Conservation (phyloP, 2,888 invertebrate genomes). For the Eumacrocentrus americanus region DNA sequence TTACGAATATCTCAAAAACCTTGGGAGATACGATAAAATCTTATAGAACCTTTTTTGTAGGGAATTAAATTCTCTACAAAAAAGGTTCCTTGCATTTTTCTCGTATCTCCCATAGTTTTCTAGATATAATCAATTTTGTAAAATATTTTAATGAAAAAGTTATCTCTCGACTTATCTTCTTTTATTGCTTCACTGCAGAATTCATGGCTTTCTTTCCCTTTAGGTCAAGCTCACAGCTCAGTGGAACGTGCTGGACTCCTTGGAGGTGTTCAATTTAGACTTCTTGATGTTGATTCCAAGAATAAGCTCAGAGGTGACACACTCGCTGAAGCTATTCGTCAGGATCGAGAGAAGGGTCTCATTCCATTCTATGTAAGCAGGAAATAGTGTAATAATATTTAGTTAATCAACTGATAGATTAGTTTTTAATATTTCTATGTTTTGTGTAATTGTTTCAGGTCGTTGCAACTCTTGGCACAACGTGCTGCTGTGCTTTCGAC, state of each 20-base stretch:
- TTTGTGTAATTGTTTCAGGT: slow-evolving; percentile 63
- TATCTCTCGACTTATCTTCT: too few relatives aligned
- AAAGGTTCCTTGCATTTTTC: too few relatives aligned
- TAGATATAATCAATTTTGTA: too few relatives aligned
- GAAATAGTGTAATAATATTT: too few relatives aligned
- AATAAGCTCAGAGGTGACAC: slow-evolving; percentile 77
- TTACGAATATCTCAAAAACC: too few relatives aligned
- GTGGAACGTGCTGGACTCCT: slow-evolving; percentile 91
- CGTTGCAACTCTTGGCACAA: slow-evolving; percentile 92
- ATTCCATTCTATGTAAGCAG: slow-evolving; percentile 97
- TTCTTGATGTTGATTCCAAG: slow-evolving; percentile 74
- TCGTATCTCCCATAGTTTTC: too few relatives aligned
- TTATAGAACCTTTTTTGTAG: too few relatives aligned
- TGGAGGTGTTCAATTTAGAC: slow-evolving; percentile 82
- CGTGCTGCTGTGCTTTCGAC: slow-evolving; percentile 95
- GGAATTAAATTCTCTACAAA: too few relatives aligned
- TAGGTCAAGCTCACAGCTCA: slow-evolving; percentile 90
- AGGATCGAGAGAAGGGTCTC: slow-evolving; percentile 86
- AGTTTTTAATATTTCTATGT: background rate
- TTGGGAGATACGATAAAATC: too few relatives aligned
- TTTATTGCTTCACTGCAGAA: too few relatives aligned
- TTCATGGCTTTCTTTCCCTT: slow-evolving; percentile 26
- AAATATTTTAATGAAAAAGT: too few relatives aligned
- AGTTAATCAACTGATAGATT: background rate
- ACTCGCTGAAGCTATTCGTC: slow-evolving; percentile 77